phyloP scores from a whole-genome alignment of 2,113 vertebrate species.

The Cinclus mexicanus region DNA sequence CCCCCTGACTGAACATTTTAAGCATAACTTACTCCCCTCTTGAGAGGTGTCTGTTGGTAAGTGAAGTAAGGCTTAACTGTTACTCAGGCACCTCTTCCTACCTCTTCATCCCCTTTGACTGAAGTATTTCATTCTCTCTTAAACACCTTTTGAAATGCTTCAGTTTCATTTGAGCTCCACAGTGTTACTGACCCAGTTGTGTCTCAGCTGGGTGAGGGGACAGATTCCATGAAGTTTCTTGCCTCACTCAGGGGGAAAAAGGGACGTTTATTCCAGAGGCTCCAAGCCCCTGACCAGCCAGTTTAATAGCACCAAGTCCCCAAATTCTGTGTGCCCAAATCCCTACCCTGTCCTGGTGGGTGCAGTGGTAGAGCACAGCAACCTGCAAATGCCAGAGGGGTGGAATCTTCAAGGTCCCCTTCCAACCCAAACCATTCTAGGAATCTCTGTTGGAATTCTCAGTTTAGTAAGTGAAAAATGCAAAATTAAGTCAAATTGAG shows the following conservation, averaged over 20 bases:
- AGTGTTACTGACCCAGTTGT: neutral
- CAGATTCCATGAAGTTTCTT: neutral
- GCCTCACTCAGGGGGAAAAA: neutral
- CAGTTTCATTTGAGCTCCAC: neutral
- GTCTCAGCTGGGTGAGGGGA: neutral
- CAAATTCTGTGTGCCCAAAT: neutral
- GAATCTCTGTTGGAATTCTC: neutral
- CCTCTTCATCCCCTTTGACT: neutral
- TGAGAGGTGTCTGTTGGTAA: neutral
- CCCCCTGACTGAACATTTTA: neutral
- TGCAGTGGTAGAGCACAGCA: neutral
- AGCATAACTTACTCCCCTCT: neutral
- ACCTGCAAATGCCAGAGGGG: neutral
- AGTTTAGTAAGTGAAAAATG: neutral
- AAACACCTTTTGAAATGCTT: neutral
- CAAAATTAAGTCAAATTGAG: neutral
- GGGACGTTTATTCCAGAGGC: neutral
- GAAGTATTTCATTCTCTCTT: neutral
- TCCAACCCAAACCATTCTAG: neutral
- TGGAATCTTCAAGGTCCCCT: neutral
- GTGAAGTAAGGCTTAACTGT: neutral
- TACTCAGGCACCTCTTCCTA: neutral
- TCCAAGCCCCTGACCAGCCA: neutral
- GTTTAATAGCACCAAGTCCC: neutral
- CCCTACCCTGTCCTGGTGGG: too few relatives aligned